A percentile compares a stretch with the other conserved stretches of the same genome.
These are phyloP conservation scores for Spialia ferax DNA, from an alignment of 2,888 invertebrate genomes.

Conservation along the genomic window DNA sequence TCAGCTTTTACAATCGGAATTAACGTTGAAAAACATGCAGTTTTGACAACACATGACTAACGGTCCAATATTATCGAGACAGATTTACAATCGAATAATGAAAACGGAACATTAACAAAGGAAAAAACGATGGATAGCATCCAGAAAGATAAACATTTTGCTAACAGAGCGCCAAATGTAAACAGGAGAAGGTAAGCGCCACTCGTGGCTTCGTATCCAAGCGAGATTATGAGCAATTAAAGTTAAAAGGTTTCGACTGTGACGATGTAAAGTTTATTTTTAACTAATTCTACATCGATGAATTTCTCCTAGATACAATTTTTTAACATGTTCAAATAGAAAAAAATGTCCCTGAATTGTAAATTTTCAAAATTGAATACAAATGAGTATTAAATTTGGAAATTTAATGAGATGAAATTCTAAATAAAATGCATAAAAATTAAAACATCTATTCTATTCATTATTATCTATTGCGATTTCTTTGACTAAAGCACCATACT, in stretches of 20 bases:
- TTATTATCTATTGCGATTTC: neutral
- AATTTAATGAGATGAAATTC: neutral
- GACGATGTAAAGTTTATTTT: conserved; percentile 13
- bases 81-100: conserved; percentile 68
- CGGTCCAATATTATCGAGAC: conserved; percentile 54
- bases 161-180: conserved; percentile 58
- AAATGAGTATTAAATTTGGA: neutral
- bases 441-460: neutral
- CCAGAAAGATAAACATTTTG: conserved; percentile 74
- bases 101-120: conserved; percentile 66
- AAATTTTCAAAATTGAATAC: neutral
- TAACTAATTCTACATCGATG: neutral
- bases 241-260: conserved; percentile 41
- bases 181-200: conserved; percentile 63
- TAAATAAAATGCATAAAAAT: neutral
- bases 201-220: conserved; percentile 46
- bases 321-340: neutral
- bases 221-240: conserved; percentile 46
- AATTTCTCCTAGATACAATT: neutral
- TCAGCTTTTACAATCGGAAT: conserved; percentile 32
- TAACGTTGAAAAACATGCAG: conserved; percentile 34
- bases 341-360: neutral
- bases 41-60: conserved; percentile 45
- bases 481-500: conserved; percentile 3
- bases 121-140: conserved; percentile 67